phyloP scores from a whole-genome alignment of 1,140 invertebrate species.

The Scylla paramamosain region DNA sequence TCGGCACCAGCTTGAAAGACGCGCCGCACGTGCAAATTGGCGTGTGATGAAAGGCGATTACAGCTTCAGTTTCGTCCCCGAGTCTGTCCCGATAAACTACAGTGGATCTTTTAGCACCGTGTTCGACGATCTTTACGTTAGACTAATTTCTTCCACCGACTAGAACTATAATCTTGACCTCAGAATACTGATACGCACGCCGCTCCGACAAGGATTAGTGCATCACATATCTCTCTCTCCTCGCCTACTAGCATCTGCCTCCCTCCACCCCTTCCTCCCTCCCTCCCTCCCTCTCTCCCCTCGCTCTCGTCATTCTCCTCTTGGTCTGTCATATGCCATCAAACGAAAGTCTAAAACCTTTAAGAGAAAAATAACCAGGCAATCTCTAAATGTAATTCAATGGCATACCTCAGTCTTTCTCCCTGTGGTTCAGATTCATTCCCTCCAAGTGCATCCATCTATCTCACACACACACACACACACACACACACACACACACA shows the following conservation, averaged over 20 bases:
- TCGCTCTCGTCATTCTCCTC: neutral
- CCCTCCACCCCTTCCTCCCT: neutral
- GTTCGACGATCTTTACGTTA: slow-evolving; percentile 49
- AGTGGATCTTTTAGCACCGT: slow-evolving; percentile 4
- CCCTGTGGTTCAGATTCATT: neutral
- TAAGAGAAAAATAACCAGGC: neutral
- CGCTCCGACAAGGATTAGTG: slow-evolving; percentile 42
- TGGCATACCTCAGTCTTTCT: neutral
- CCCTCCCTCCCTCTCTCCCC: neutral
- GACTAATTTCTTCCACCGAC: slow-evolving; percentile 15
- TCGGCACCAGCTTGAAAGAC: neutral
- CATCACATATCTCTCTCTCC: neutral
- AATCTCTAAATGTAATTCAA: neutral
- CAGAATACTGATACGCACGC: slow-evolving; percentile 56
- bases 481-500: too few species aligned
- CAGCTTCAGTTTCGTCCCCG: neutral
- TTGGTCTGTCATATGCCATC: neutral
- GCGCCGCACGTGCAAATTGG: neutral
- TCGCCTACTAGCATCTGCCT: neutral
- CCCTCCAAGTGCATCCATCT: neutral
- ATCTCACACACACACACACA: too few species aligned
- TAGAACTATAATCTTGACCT: slow-evolving; percentile 57
- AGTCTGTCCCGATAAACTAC: neutral
- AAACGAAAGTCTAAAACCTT: neutral
- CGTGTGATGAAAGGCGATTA: neutral